Base-by-base conservation (phyloP, 2,888 invertebrate species). In the Tetheella fluctuosa region DNA sequence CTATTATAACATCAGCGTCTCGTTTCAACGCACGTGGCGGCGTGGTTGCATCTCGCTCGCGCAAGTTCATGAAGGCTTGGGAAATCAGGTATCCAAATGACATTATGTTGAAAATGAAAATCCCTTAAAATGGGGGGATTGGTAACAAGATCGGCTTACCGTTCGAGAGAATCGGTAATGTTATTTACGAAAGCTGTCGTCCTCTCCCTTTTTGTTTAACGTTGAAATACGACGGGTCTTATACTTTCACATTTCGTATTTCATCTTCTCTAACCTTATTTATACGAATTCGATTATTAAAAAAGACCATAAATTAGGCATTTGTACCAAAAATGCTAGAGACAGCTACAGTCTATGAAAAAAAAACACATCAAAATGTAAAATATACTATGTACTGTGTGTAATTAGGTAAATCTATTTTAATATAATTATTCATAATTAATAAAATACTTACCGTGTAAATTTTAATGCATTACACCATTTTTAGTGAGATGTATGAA, bases 71-170 rank as follows among this genome's bases (percentile, higher is more conserved):
- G 89, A 83, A 72, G 81, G 71, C 79, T 71, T 77, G 80, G 83
- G 71, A 66, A 74, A 88, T 87, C 89, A 89, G 89, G 90, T 90
- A 89, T 76, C 65, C 59, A 39, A 34, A 68, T 52, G 73, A 71
- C 69, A 69, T 73, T 64, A 59, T 59, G 48, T 55, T 71, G 71
- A 58, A 68, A 68, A 73, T 65, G 67, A 71, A 66, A 69, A 69
- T 73, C 67, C 59, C 58, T 28, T 58, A 30, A 55, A 66, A 69
- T 64, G 62, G 63, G 34, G 17, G 59, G 52, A 69, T 65, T 55
- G 63, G 61, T 70, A 72, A 63, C 58, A 56, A 66, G 61, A 69
- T 74, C 65, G 63, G 58, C 23, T 15, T 58, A 20, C 17, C 58
- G 53, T 64, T 64, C 60, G 61, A 34, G 55, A 34, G 30, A 55